Evolutionary conservation across 1,140 invertebrate genomes (phyloP).

Genomic region (Aphis gossypii): DNA sequence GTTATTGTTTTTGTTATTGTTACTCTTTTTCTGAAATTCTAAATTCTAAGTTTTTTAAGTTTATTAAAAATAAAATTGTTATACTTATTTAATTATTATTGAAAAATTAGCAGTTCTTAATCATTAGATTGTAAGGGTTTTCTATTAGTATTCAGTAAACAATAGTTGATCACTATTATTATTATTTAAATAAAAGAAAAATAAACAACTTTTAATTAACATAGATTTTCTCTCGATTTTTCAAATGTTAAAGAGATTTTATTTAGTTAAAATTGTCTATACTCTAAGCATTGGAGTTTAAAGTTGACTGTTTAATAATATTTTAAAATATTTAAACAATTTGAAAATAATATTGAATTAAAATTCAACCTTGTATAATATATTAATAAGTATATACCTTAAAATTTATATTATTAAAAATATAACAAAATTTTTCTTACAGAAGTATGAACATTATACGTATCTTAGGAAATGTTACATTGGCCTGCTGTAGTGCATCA

Average conservation of each 20-base stretch:
- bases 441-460: neutral
- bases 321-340: too few species aligned
- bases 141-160: neutral
- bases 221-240: too few species aligned
- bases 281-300: too few species aligned
- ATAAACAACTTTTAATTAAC: too few species aligned
- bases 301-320: too few species aligned
- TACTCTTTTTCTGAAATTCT: too few species aligned
- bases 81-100: neutral
- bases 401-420: neutral
- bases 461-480: neutral
- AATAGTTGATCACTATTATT: neutral
- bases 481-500: neutral
- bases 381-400: neutral
- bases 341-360: neutral
- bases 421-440: neutral
- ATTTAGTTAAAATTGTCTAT: too few species aligned
- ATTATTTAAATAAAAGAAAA: too few species aligned
- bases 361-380: neutral
- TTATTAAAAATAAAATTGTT: neutral
- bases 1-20: neutral
- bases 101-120: neutral
- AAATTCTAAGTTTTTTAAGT: neutral
- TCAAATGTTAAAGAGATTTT: too few species aligned
- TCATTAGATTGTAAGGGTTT: neutral